Evolutionary conservation across 2,797 vertebrate species (phyloP), one percentile per base, ranked within the genome.

Genomic region (Pipistrellus kuhlii): DNA sequence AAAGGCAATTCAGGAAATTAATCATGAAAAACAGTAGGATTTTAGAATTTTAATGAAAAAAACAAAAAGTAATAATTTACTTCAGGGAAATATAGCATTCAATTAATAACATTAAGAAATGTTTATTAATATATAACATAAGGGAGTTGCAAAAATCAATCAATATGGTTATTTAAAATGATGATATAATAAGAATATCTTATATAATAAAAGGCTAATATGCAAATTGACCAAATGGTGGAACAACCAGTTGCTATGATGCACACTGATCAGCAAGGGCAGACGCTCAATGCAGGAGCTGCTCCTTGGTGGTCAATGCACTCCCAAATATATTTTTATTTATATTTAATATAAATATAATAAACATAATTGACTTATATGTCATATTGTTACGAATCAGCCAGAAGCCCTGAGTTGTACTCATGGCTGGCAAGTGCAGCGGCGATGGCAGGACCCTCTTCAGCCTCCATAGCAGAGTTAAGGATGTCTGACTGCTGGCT

Each of bases 1-100:
- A 84, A 84, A 92, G 59, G 27, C 5, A 86, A 84, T 93, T 89
- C 8, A 69, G 17, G 66, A 91, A 96, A 53, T 62, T 25, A 76
- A 30, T 77, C 15, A 48, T 71, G 81, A 88, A 35, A 4, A 92
- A 55, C 44, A 76, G 17, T 48, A 78, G 2, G n/a, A 88, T 66
- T 83, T 69, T 21, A 83, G 71, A 89, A 20, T 44, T 72, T 84
- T 94, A 44, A 92, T 38, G 15, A 35, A 86, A 93, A 51, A 93
- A 83, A 0, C 5, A 46, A 6, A 90, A 90, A 93, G 62, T 35
- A 72, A 71, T 83, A 86, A 88, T 77, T 73, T 62, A 32, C 3
- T 81, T 68, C 4, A 80, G 38, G 1, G 78, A 85, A 69, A 69
- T 38, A 84, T 6, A 77, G 7, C 5, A 59, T 71, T 78, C 27